Evolutionary conservation across 2,888 invertebrate species (phyloP), one percentile per base, ranked within the genome.

Genomic region (Drosophila conformis): DNA sequence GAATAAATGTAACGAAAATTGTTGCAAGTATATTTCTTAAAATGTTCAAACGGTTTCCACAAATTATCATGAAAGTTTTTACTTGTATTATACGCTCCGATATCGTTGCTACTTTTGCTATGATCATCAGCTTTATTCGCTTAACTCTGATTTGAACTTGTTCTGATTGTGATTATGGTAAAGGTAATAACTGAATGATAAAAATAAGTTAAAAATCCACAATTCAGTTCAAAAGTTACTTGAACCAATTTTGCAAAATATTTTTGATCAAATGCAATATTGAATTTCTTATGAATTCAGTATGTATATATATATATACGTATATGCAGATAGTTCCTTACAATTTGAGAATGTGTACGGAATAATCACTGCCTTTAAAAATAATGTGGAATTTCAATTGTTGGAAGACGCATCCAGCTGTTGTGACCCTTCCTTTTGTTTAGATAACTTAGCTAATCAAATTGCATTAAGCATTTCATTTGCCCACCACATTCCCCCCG

Each of bases 391-490:
- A 6, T 18, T 36, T 6, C 10, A 18, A 54, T 36, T 54, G 54
- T 36, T 36, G 53, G 25, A 36, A 54, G 35, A 53, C 10, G 21
- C 18, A 13, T 29, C 8, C 18, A 48, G 21, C 35, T 18, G 3
- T 42, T 46, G 36, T 31, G 42, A 38, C 25, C 38, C 35, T 18
- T 57, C 31, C 25, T 10, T 35, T 53, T 48, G 46, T 56, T 56
- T 18, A 60, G 52, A 52, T 66, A 64, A 56, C 70, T 75, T 54
- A 15, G 46, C 46, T 46, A 77, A 75, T 79, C 58, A 79, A 79
- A 70, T 64, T 54, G 70, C 63, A 79, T 79, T 79, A 57, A 74
- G 48, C 38, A 53, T 65, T 69, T 63, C 51, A 74, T 54, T 67
- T 62, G 13, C 38, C 38, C 13, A 38, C 27, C 18, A 36, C 40